These are phyloP conservation scores for Drosophila burlai DNA, from an alignment of 1,140 invertebrate species.

Conservation along the genomic window DNA sequence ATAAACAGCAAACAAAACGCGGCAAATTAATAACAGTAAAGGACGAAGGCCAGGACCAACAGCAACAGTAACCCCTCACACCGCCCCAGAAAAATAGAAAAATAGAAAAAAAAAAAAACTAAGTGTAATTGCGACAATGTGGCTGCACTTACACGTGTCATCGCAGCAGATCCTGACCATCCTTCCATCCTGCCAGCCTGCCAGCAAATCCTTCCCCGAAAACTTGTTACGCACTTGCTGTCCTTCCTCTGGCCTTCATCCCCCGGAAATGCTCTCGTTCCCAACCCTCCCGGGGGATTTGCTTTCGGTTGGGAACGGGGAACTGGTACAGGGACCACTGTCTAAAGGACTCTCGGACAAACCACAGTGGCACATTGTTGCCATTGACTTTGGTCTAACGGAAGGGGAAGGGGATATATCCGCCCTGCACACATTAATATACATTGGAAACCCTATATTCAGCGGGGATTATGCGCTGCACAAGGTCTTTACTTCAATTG, in stretches of 20 bases:
- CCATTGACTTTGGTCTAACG: constrained; percentile 66
- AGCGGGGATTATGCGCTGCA: constrained; percentile 13
- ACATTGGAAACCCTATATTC: constrained; percentile 41
- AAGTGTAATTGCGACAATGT: constrained; percentile 84
- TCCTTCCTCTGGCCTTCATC: constrained; percentile 12
- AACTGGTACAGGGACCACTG: constrained; percentile 1
- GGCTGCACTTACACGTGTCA: constrained; percentile 83
- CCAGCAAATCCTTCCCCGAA: constrained; percentile 34
- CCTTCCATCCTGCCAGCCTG: constrained; percentile 7
- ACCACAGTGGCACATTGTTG: constrained; percentile 73
- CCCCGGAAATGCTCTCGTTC: constrained; percentile 12
- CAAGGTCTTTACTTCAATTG: constrained; percentile 1
- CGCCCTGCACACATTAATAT: too few relatives aligned
- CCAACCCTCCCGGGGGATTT: constrained; percentile 32
- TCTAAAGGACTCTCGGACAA: constrained; percentile 29
- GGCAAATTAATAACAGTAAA: constrained; percentile 67
- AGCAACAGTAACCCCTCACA: constrained; percentile 6
- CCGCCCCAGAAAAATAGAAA: background rate
- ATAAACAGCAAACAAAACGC: constrained; percentile 78
- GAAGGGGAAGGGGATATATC: background rate
- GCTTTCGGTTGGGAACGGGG: background rate
- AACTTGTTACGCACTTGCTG: constrained; percentile 67
- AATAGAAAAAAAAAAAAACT: constrained; percentile 1
- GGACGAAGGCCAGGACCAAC: background rate
- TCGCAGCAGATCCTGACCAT: constrained; percentile 45